These are phyloP conservation scores for Pelosia muscerda DNA, from an alignment of 2,888 invertebrate species.

Conservation along the genomic window DNA sequence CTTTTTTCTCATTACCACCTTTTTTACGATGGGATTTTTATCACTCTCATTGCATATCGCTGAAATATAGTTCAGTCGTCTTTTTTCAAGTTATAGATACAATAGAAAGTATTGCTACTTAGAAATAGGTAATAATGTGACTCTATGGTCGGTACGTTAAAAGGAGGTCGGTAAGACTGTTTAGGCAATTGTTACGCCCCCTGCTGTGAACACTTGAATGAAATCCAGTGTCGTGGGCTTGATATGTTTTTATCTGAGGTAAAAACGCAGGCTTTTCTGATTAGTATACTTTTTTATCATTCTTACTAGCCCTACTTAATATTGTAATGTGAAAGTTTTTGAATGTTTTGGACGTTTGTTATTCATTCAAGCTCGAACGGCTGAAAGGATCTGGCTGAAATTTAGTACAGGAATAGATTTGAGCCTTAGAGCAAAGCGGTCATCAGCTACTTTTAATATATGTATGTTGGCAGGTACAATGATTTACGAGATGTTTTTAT, in stretches of 20 bases:
- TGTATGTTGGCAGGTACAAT: neutral
- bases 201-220: neutral
- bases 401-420: too few relatives aligned
- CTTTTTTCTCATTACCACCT: neutral
- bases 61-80: neutral
- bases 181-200: neutral
- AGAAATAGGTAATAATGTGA: neutral
- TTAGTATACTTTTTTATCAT: too few relatives aligned
- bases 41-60: neutral
- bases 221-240: neutral
- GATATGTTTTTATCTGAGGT: neutral
- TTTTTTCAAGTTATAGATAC: neutral
- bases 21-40: neutral
- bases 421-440: too few relatives aligned
- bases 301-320: too few relatives aligned
- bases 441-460: too few relatives aligned
- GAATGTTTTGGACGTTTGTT: too few relatives aligned
- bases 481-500: neutral
- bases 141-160: neutral
- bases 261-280: neutral
- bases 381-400: too few relatives aligned
- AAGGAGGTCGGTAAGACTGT: neutral
- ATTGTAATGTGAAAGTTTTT: too few relatives aligned
- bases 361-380: too few relatives aligned
- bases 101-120: neutral